Evolutionary conservation across 2,888 invertebrate species (phyloP), one percentile per base, ranked within the genome.

Genomic region (Phorcus lineatus): DNA sequence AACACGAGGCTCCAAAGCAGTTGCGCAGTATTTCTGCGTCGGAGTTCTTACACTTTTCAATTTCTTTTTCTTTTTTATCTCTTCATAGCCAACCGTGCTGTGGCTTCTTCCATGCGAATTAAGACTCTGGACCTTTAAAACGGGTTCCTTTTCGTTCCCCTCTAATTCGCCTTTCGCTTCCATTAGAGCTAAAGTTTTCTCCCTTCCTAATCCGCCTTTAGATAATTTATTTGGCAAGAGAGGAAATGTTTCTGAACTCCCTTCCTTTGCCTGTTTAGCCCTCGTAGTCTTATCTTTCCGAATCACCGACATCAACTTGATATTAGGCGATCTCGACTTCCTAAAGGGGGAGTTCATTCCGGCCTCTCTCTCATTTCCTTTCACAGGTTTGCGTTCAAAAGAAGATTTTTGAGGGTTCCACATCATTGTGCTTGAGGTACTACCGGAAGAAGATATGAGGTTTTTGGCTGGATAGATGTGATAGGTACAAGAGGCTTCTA

Each of bases 401-500:
- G 82, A 57, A 22, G 82, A 82, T 54, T 82, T 82, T 47, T 62
- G 70, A 4, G 82, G 82, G 53, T 79, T 80, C 82, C 82, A 82
- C 74, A 82, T 66, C 76, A 80, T 53, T 6, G 77, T 31, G 66
- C 47, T 75, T 17, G 62, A 66, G 54, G 36, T 47, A 3, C 74
- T 55, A 17, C 22, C 22, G 40, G 40, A 40, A 36, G 55, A 55
- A 53, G 9, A 62, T 3, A 84, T 67, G 78, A 82, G 67, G 11
- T 75, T 40, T 47, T 86, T 82, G 3, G 80, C 75, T 19, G 84
- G 86, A 70, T 84, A 86, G 28, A 85, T 80, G 74, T 86, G 86
- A 67, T 83, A 81, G n/a, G 86, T 81, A 77, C 84, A 84, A 7
- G 86, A 83, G 19, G 83, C 81, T 75, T 86, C 86, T n/a, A 85